Evolutionary conservation across 2,113 vertebrate species (phyloP).

Genomic region (Amblyopsis rosae): DNA sequence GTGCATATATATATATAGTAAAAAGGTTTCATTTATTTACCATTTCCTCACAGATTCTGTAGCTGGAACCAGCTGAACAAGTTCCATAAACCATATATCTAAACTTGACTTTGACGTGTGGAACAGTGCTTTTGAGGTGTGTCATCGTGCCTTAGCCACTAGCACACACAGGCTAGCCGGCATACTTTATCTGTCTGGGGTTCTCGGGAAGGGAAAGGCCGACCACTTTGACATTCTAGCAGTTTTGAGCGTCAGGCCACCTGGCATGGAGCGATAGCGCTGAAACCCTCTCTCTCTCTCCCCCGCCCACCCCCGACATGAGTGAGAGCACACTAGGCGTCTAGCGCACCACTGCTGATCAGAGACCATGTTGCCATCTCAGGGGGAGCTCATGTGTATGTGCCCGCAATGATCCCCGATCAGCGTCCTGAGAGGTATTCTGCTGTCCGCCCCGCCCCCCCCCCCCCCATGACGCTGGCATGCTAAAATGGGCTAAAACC

Average conservation of each 20-base stretch:
- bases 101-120: too few species aligned
- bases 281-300: constrained; percentile 42
- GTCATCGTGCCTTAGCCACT: constrained; percentile 20
- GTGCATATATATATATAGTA: too few species aligned
- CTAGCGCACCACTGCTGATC: constrained; percentile 45
- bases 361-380: constrained; percentile 28
- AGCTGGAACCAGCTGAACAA: too few species aligned
- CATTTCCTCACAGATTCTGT: too few species aligned
- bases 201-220: constrained; percentile 47
- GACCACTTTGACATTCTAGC: constrained; percentile 63
- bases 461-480: constrained; percentile 17
- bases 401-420: constrained; percentile 45
- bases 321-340: constrained; percentile 47
- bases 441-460: constrained; percentile 15
- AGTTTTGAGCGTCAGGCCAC: constrained; percentile 63
- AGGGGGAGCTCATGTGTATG: constrained; percentile 11
- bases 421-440: constrained; percentile 48
- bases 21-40: too few species aligned
- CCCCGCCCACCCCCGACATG: constrained; percentile 37
- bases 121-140: constrained; percentile 19
- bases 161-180: constrained; percentile 32
- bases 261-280: constrained; percentile 67
- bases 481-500: constrained; percentile 19
- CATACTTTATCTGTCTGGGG: constrained; percentile 55
- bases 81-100: too few species aligned